Percentiles rank a stretch among this genome's conserved stretches.
Evolutionary conservation across 2,888 invertebrate species (phyloP).

Genomic region (Harmothoe impar): DNA sequence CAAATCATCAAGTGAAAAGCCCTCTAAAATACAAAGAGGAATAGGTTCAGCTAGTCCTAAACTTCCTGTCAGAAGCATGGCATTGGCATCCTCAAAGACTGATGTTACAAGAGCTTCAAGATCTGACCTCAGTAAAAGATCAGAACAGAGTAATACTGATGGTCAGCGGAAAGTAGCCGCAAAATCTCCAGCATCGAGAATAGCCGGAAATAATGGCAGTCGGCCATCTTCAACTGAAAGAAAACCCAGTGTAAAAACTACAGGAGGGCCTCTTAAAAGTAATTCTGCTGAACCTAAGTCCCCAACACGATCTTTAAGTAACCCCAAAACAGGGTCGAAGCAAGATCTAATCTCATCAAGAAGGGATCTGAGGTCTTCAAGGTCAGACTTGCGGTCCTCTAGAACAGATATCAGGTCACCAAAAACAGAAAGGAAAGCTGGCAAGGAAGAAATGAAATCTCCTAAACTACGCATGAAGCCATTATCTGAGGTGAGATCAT

Average conservation of each 20-base stretch:
- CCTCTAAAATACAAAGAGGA: constrained; percentile 30
- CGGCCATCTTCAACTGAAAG: constrained; percentile 33
- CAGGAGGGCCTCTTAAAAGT: neutral
- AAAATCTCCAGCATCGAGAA: neutral
- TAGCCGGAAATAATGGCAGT: neutral
- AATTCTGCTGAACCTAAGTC: neutral
- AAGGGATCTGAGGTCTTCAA: constrained; percentile 27
- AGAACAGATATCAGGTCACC: constrained; percentile 40
- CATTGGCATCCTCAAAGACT: constrained; percentile 19
- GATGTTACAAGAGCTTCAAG: constrained; percentile 41
- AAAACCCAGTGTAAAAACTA: neutral
- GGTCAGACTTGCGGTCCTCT: constrained; percentile 36
- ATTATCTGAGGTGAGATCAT: neutral
- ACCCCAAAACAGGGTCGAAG: neutral
- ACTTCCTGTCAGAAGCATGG: neutral
- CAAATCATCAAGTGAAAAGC: neutral
- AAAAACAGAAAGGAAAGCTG: neutral
- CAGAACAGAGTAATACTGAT: neutral
- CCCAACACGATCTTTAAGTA: neutral
- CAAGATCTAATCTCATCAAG: constrained; percentile 22
- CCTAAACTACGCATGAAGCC: neutral
- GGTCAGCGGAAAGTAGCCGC: neutral
- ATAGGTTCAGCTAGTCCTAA: constrained; percentile 7
- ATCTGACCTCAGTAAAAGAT: constrained; percentile 41
- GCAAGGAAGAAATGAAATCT: constrained; percentile 45